Base-by-base conservation (phyloP, 2,797 vertebrate genomes). In the Lepilemur ruficaudatus region DNA sequence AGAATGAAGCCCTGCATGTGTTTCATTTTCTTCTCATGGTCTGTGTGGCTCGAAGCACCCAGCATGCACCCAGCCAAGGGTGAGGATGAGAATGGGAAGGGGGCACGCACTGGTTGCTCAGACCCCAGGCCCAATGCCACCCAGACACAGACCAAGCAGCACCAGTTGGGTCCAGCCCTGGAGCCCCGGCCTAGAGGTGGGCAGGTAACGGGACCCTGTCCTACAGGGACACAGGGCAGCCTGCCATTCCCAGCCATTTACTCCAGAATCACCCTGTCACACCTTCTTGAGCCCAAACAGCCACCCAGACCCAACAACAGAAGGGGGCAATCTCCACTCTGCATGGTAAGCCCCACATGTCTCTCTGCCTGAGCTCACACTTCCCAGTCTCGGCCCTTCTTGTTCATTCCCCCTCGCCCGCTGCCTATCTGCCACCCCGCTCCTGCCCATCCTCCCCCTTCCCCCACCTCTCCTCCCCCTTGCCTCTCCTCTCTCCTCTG, bases 21-120 rank as follows among this genome's bases (percentile, higher is more conserved):
- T 90, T 97, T 97, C 97, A 97, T 97, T 97, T 87, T 97, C 97
- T 96, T 5, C 97, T 52, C 90, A 63, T n/a, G 89, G 89, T 73
- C 89, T 61, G 52, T 48, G 80, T 46, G 78, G 91, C 88, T 72
- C 52, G 2, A 96, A 72, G 96, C 91, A 48, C 59, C 3, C 5
- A 43, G 78, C 96, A 94, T 92, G 86, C 67, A 86, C 35, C 67
- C 88, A 87, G 91, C 92, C 67, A 7, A 82, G 87, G 63, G 48
- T 4, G 28, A 63, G 80, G 57, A 32, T 30, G 81, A 70, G 41
- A 83, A 55, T 7, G 83, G 73, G 35, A 17, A 72, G 20, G 75
- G 35, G 70, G 38, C 43, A 14, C 5, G 4, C 0, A 46, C 75
- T 6, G 30, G 35, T 35, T 2, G 9, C 89, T 83, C 70, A 80